Conservation (phyloP, 2,113 vertebrate genomes). For the Phainopepla nitens region DNA sequence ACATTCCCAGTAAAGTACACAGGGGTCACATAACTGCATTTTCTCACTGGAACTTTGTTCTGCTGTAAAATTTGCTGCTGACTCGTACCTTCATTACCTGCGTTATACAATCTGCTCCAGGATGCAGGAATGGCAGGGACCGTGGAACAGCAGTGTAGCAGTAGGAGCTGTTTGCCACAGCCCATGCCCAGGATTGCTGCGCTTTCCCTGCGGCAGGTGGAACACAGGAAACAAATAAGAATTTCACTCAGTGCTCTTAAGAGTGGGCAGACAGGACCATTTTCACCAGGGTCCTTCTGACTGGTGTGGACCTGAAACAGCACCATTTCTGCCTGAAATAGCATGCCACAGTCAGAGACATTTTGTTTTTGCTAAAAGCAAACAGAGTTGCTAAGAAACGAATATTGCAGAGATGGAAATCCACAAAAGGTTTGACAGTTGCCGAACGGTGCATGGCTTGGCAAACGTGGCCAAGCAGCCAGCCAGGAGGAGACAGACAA, state of each 20-base stretch:
- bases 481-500: not conserved
- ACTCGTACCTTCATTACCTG: not conserved
- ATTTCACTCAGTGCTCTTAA: not conserved
- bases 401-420: slow-evolving; percentile 46
- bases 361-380: slow-evolving; percentile 62
- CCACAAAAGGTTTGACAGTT: slow-evolving; percentile 42
- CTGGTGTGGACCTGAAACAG: slow-evolving; percentile 6
- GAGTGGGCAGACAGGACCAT: not conserved
- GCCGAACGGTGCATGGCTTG: not conserved
- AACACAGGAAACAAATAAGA: not conserved
- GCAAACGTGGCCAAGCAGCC: not conserved
- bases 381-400: slow-evolving; percentile 71
- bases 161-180: not conserved
- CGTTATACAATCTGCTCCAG: not conserved
- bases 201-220: not conserved
- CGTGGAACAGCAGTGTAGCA: not conserved
- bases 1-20: not conserved
- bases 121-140: not conserved
- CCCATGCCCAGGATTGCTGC: not conserved
- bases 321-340: slow-evolving; percentile 45
- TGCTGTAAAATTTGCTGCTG: not conserved
- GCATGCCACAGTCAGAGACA: slow-evolving; percentile 52
- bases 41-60: not conserved
- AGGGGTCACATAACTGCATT: not conserved
- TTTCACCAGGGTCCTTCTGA: slow-evolving; percentile 34